Percentiles rank a stretch among this genome's conserved stretches.
phyloP scores from a whole-genome alignment of 2,797 vertebrate genomes.

The Schizopygopsis malacanthus region DNA sequence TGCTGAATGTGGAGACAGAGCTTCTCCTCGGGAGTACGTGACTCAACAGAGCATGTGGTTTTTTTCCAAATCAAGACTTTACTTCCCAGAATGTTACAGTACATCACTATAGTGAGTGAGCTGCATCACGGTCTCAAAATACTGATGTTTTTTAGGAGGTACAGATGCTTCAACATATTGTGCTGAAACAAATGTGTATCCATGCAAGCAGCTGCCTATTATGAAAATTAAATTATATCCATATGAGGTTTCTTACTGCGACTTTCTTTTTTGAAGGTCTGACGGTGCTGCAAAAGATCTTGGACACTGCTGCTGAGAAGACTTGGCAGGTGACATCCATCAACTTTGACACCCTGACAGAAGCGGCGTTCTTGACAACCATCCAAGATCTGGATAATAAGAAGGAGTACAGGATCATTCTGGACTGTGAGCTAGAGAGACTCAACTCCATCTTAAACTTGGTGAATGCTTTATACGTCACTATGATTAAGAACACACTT shows the following conservation, averaged over 20 bases:
- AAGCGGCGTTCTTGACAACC: constrained; percentile 86
- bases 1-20: constrained; percentile 35
- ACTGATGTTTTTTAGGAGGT: constrained; percentile 4
- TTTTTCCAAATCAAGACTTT: constrained; percentile 35
- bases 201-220: constrained; percentile 21
- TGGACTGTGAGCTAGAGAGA: constrained; percentile 92
- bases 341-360: constrained; percentile 91
- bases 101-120: constrained; percentile 13
- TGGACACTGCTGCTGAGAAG: constrained; percentile 93
- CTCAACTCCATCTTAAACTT: constrained; percentile 91
- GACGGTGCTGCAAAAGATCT: constrained; percentile 91
- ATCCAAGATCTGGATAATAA: constrained; percentile 93
- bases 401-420: constrained; percentile 90
- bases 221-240: not conserved
- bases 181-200: constrained; percentile 13
- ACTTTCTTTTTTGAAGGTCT: constrained; percentile 76
- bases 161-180: constrained; percentile 45
- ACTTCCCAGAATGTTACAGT: constrained; percentile 21
- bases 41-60: constrained; percentile 32
- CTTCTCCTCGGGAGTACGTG: constrained; percentile 28
- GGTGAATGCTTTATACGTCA: constrained; percentile 73
- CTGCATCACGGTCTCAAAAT: constrained; percentile 27
- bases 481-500: not conserved
- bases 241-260: not conserved
- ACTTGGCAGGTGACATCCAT: constrained; percentile 96